These are phyloP conservation scores for Ammodytes dubius DNA, from an alignment of 2,113 vertebrate species.

Conservation along the genomic window DNA sequence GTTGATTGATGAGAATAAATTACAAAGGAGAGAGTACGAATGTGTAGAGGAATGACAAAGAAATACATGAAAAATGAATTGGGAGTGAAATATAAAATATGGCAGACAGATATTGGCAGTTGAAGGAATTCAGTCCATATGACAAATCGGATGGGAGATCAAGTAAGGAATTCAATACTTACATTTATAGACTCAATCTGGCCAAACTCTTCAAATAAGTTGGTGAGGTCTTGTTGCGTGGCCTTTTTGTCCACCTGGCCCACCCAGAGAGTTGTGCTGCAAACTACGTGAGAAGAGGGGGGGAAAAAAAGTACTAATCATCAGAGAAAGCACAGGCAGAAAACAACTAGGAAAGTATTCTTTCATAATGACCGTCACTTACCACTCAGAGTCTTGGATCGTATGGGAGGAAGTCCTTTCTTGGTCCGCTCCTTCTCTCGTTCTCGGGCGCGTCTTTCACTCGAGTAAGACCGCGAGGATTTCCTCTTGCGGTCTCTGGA, in stretches of 20 bases:
- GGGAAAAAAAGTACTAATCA: not conserved
- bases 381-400: constrained; percentile 97
- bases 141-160: not conserved
- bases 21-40: not conserved
- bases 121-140: not conserved
- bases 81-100: not conserved
- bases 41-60: not conserved
- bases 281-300: constrained; percentile 84
- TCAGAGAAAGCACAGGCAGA: not conserved
- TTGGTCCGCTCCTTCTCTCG: constrained; percentile 97
- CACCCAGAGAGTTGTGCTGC: constrained; percentile 98
- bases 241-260: constrained; percentile 99
- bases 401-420: constrained; percentile 94
- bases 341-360: not conserved
- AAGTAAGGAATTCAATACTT: constrained; percentile 70
- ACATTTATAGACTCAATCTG: constrained; percentile 99
- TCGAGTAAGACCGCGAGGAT: constrained; percentile 94
- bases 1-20: not conserved
- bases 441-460: constrained; percentile 93
- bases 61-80: not conserved
- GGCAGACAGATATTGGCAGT: not conserved
- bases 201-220: constrained; percentile 98
- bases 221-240: constrained; percentile 97
- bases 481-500: constrained; percentile 97
- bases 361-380: constrained; percentile 6